Evolutionary conservation across 92 coral and sea anemone genomes (phyloP).

Genomic region (Epizoanthus illoricatus): DNA sequence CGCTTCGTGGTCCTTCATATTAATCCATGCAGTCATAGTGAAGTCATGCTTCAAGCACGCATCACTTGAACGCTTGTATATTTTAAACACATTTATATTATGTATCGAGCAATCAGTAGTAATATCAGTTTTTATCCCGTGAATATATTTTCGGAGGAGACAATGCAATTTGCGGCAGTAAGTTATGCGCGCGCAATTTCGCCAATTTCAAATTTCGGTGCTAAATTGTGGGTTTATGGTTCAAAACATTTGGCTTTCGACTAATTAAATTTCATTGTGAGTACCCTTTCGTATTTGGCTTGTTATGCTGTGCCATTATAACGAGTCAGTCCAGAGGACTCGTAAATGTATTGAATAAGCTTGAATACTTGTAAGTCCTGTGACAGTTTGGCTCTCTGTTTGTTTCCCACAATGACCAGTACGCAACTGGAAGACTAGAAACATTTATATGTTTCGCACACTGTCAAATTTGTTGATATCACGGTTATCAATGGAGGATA

Average conservation of each 20-base stretch:
- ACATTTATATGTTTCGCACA: no score
- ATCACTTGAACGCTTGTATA: not conserved
- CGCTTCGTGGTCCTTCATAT: not conserved
- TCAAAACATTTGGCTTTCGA: not conserved
- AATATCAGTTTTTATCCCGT: not conserved
- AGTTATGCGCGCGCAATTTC: not conserved
- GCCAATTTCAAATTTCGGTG: constrained; percentile 26
- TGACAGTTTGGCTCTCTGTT: no score
- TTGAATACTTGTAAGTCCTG: no score
- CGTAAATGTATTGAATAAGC: no score
- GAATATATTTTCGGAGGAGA: not conserved
- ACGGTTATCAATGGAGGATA: no score
- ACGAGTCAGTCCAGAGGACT: no score
- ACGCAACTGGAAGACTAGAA: no score
- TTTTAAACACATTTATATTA: not conserved
- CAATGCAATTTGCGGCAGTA: not conserved
- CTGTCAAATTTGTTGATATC: no score
- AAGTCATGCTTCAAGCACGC: not conserved
- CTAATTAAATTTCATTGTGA: not conserved
- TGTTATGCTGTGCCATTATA: no score
- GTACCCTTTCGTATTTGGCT: no score
- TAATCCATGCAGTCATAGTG: no score
- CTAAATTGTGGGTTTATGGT: not conserved
- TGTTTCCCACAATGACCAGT: no score
- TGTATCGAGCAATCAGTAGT: not conserved